phyloP scores from a whole-genome alignment of 2,113 vertebrate species.

The Rissa tridactyla region DNA sequence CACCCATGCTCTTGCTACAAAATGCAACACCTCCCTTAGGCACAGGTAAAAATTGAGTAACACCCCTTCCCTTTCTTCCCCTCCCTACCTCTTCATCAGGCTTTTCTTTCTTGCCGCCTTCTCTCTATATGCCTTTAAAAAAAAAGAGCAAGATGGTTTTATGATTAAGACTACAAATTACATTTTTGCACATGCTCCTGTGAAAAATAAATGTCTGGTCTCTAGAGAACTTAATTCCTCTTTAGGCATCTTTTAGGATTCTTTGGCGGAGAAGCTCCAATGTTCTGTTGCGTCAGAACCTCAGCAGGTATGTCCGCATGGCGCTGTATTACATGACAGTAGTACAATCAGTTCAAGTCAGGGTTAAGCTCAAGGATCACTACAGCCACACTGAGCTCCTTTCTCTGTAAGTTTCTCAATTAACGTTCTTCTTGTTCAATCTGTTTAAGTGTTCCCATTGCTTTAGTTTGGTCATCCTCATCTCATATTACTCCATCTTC shows the following conservation, averaged over 20 bases:
- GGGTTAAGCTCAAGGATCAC: not conserved
- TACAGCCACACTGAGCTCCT: not conserved
- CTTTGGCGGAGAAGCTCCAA: not conserved
- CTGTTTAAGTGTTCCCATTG: not conserved
- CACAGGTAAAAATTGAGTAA: not conserved
- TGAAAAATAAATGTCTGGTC: not conserved
- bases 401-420: not conserved
- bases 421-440: not conserved
- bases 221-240: not conserved
- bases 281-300: not conserved
- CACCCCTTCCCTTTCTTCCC: not conserved
- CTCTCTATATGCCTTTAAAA: conserved; percentile 52
- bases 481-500: not conserved
- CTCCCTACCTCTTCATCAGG: conserved; percentile 66
- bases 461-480: not conserved
- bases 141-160: conserved; percentile 40
- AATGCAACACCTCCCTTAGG: not conserved
- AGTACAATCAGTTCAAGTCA: not conserved
- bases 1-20: not conserved
- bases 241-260: not conserved
- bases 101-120: conserved; percentile 38
- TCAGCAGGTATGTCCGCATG: not conserved
- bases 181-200: not conserved
- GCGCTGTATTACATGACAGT: not conserved
- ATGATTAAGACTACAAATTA: not conserved